phyloP scores from a whole-genome alignment of 2,113 vertebrate species.

The Gnathonemus echidnorhynchus region DNA sequence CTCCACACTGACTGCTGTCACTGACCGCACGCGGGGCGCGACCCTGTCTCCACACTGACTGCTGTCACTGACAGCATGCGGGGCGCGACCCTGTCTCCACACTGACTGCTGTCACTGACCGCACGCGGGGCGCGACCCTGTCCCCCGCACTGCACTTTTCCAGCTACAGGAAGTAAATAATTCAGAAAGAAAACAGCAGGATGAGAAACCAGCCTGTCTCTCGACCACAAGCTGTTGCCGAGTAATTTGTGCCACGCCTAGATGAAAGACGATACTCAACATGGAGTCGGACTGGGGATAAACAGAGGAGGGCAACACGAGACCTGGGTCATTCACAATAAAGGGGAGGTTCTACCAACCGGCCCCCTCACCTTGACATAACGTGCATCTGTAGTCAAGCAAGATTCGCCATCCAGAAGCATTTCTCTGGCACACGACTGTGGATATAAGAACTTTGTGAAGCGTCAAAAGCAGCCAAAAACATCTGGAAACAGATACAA shows the following conservation, averaged over 20 bases:
- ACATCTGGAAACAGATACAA: neutral
- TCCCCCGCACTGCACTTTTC: neutral
- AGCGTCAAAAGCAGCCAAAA: neutral
- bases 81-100: neutral
- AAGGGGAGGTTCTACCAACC: neutral
- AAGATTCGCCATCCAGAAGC: neutral
- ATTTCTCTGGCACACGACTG: neutral
- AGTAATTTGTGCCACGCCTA: neutral
- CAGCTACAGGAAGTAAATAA: neutral
- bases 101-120: neutral
- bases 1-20: no score
- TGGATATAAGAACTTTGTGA: neutral
- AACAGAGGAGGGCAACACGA: neutral
- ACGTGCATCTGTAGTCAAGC: neutral
- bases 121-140: no score
- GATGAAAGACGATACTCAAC: neutral
- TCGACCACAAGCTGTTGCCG: neutral
- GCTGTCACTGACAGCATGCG: neutral
- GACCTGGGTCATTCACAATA: neutral
- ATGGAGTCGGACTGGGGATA: neutral
- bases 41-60: neutral
- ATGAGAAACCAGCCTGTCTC: neutral
- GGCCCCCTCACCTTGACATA: neutral
- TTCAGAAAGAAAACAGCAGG: neutral
- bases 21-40: neutral